A percentile compares a stretch with the other conserved stretches of the same genome.
phyloP scores from a whole-genome alignment of 2,797 vertebrate species.

The Malurus splendens region DNA sequence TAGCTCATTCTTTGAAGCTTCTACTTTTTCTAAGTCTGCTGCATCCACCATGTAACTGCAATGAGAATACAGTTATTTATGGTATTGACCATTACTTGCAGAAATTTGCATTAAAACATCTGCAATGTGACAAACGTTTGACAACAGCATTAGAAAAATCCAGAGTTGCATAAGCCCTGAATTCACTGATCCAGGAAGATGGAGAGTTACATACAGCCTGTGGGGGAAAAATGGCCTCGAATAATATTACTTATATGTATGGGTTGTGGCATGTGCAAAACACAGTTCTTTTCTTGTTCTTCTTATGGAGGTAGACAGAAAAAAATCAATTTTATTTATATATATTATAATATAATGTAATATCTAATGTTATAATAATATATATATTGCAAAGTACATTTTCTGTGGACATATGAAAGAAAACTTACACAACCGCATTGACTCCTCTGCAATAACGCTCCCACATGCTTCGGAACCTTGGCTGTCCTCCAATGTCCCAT shows the following conservation, averaged over 20 bases:
- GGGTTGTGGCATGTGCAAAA: neutral
- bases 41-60: slow-evolving; percentile 74
- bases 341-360: neutral
- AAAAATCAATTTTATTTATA: neutral
- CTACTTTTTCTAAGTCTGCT: slow-evolving; percentile 71
- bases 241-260: neutral
- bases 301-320: neutral
- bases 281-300: neutral
- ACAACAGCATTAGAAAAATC: neutral
- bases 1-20: slow-evolving; percentile 72
- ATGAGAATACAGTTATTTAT: neutral
- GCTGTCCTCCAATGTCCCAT: slow-evolving; percentile 68
- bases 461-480: slow-evolving; percentile 67
- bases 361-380: neutral
- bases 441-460: slow-evolving; percentile 71
- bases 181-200: neutral
- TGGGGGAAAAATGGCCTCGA: neutral
- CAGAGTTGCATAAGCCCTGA: neutral
- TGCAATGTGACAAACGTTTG: neutral
- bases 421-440: slow-evolving; percentile 68
- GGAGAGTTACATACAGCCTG: neutral
- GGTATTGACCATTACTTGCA: neutral
- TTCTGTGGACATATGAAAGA: neutral
- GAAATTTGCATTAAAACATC: neutral
- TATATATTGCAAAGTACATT: neutral